Base-by-base conservation (phyloP, 2,797 vertebrate genomes). In the Rhodeus uyekii region DNA sequence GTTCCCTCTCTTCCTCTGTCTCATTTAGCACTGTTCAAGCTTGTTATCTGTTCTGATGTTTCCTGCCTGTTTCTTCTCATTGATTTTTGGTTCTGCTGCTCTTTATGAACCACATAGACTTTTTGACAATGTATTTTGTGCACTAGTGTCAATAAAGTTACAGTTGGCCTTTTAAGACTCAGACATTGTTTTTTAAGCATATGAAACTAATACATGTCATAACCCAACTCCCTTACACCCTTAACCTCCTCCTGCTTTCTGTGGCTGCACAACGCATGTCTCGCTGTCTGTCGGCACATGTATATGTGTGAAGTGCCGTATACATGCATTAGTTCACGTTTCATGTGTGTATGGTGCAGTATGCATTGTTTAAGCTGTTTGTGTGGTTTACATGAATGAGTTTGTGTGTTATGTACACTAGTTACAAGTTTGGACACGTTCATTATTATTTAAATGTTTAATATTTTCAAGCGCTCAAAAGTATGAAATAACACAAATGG, bases 71-170 rank as follows among this genome's bases (percentile, higher is more conserved):
- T 61, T n/a, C 92, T 93, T 93, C 83, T 92, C 89, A 87, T 87
- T 89, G 85, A 93, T 91, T 91, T 84, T 78, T 74, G 61, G 78
- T 53, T 68, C 36, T 84, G 87, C 88, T 88, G 79, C 88, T 90
- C 92, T 92, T 76, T 73, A 80, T 84, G 53, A 88, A 82, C 69
- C 77, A 71, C 88, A 90, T 93, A 87, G 91, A 90, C 86, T 90
- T 92, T 91, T 90, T 83, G 92, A 92, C 86, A 86, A 86, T 96
- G 93, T 96, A 93, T 93, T 87, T 92, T 96, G 91, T 96, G 91
- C 95, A 91, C 91, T 93, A 94, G 93, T 95, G 95, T 96, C 94
- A 98, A 98, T 98, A 98, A 98, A 98, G 95, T 93, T 98, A 97
- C 97, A 97, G 95, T 93, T 93, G 93, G 93, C 94, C 93, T 96